These are phyloP conservation scores for Sebastes kiyomatsui DNA, from an alignment of 2,797 vertebrate genomes.

Conservation along the genomic window DNA sequence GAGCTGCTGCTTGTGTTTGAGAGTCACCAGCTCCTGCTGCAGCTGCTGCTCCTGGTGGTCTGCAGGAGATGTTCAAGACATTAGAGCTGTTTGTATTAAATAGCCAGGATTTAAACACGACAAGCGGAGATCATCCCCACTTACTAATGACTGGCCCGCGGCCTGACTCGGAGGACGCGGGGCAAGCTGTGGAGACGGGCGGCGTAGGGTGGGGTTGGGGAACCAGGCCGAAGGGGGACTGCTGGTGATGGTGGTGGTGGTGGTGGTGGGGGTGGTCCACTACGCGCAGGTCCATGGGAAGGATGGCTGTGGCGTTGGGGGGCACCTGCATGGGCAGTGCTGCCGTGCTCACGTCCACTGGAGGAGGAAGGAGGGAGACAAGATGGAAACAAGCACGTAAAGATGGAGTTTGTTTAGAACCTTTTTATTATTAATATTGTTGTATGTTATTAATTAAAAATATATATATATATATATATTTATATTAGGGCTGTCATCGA, in stretches of 20 bases:
- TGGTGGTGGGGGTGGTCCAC: constrained; percentile 71
- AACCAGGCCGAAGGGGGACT: constrained; percentile 68
- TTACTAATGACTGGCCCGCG: constrained; percentile 59
- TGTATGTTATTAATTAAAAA: too few relatives aligned
- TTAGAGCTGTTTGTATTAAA: background rate
- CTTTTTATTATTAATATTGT: too few relatives aligned
- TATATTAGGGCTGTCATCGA: too few relatives aligned
- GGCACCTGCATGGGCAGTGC: constrained; percentile 76
- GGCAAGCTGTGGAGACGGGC: constrained; percentile 42
- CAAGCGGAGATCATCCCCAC: background rate
- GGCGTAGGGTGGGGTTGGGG: constrained; percentile 62
- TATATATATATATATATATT: too few relatives aligned
- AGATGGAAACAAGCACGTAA: background rate
- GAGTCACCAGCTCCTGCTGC: constrained; percentile 94
- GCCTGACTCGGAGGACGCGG: constrained; percentile 47
- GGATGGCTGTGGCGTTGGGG: constrained; percentile 65
- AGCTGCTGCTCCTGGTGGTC: constrained; percentile 89
- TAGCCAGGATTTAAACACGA: background rate
- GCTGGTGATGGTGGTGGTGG: constrained; percentile 68
- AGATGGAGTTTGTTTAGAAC: background rate
- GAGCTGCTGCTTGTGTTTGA: constrained; percentile 99
- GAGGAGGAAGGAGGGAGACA: background rate
- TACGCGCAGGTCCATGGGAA: constrained; percentile 80
- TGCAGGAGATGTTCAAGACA: constrained; percentile 1
- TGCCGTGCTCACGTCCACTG: constrained; percentile 77